Conservation (phyloP, 35 echinoderm and acorn worm genomes). For the Heliocidaris erythrogramma region DNA sequence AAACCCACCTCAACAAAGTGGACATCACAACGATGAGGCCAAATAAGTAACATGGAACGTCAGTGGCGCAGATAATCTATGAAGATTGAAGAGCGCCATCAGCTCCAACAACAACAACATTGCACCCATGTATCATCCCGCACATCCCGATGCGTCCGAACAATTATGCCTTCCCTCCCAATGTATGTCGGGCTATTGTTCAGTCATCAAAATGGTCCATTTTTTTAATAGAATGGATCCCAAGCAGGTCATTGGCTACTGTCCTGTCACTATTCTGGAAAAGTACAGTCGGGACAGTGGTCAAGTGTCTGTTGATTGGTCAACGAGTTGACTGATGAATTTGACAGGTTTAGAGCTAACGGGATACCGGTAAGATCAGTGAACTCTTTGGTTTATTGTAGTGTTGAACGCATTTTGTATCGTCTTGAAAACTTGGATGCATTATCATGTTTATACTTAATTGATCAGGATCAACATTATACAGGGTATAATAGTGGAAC, state of each 20-base stretch:
- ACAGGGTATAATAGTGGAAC: no score
- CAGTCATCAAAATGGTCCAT: neutral
- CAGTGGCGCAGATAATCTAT: no score
- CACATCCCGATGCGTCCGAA: neutral
- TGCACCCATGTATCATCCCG: neutral
- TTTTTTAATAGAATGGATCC: neutral
- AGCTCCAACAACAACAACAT: no score
- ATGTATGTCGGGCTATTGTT: neutral
- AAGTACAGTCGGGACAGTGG: neutral
- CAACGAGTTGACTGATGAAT: neutral
- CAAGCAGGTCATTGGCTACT: neutral
- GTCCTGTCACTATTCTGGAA: neutral
- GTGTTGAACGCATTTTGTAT: neutral
- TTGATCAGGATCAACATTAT: no score
- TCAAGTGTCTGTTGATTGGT: neutral
- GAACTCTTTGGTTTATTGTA: neutral
- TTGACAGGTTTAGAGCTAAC: neutral
- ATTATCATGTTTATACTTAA: neutral
- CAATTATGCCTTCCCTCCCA: neutral
- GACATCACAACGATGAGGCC: no score
- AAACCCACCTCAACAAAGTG: no score
- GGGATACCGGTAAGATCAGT: neutral
- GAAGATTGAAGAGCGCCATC: no score
- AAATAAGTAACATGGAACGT: no score
- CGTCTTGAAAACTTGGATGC: neutral